Evolutionary conservation across 2,113 vertebrate genomes (phyloP).

Genomic region (Semicossyphus pulcher): DNA sequence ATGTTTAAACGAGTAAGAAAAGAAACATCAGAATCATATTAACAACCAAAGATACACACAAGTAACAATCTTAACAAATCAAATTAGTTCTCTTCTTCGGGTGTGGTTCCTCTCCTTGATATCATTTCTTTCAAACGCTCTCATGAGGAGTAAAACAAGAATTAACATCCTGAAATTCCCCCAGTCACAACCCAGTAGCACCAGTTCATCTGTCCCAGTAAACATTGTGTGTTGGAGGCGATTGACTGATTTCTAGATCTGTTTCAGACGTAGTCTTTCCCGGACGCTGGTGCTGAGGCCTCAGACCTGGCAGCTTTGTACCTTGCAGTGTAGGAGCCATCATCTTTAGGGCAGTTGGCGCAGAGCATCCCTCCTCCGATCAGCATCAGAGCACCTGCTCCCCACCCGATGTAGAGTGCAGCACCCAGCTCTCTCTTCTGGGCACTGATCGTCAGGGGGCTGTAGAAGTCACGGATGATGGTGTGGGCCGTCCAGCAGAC

Average conservation of each 20-base stretch:
- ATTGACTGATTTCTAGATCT: neutral
- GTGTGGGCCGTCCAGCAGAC: constrained; percentile 83
- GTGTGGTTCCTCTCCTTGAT: constrained; percentile 48
- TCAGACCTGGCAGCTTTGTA: constrained; percentile 76
- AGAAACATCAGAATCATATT: neutral
- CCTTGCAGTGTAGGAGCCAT: constrained; percentile 56
- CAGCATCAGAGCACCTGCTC: constrained; percentile 77
- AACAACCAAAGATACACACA: constrained; percentile 19
- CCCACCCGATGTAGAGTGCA: constrained; percentile 84
- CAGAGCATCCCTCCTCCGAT: constrained; percentile 84
- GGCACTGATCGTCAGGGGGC: constrained; percentile 54
- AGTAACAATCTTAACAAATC: neutral
- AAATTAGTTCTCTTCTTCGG: constrained; percentile 2
- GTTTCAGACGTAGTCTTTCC: constrained; percentile 77
- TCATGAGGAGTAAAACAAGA: constrained; percentile 15
- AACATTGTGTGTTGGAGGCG: constrained; percentile 1
- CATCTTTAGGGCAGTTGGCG: constrained; percentile 75
- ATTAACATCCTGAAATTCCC: constrained; percentile 11
- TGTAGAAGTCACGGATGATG: constrained; percentile 83
- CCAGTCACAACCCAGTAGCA: constrained; percentile 24
- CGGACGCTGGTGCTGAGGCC: constrained; percentile 53
- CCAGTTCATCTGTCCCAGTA: constrained; percentile 47
- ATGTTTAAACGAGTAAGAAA: too few species aligned
- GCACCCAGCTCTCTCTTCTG: constrained; percentile 84
- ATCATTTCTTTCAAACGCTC: constrained; percentile 13